phyloP scores from a whole-genome alignment of 2,888 invertebrate genomes.

The Dendrolimus houi region DNA sequence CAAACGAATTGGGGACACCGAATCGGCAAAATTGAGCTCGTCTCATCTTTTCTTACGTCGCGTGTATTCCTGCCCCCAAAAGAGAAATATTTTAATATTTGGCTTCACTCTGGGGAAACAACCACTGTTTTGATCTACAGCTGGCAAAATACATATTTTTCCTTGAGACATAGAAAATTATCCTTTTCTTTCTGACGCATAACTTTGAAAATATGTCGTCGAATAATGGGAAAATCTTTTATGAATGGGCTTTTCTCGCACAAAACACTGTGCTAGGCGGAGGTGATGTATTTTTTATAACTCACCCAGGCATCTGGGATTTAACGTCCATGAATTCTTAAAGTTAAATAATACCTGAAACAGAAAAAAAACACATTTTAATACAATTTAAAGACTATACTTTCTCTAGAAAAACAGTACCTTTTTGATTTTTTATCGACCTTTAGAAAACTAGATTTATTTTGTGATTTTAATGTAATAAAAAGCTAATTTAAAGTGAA shows the following conservation, averaged over 20 bases:
- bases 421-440: too few species aligned
- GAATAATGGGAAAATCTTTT: slow-evolving; percentile 48
- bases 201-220: slow-evolving; percentile 49
- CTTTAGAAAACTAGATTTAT: too few species aligned
- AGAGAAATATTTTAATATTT: slow-evolving; percentile 65
- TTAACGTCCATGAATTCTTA: slow-evolving; percentile 16
- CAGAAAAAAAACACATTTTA: slow-evolving; percentile 17
- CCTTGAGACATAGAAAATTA: slow-evolving; percentile 43
- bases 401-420: too few species aligned
- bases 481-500: neutral
- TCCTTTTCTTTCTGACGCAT: slow-evolving; percentile 38
- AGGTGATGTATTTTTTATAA: slow-evolving; percentile 27
- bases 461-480: neutral
- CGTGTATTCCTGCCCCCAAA: slow-evolving; percentile 47
- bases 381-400: too few species aligned
- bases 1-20: slow-evolving; percentile 69
- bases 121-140: slow-evolving; percentile 63
- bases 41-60: slow-evolving; percentile 64
- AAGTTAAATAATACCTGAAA: slow-evolving; percentile 51
- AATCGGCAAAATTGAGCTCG: slow-evolving; percentile 68
- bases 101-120: slow-evolving; percentile 37
- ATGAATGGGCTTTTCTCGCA: slow-evolving; percentile 39
- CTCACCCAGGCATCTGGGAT: slow-evolving; percentile 28
- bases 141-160: slow-evolving; percentile 48
- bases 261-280: slow-evolving; percentile 22